Evolutionary conservation across 35 echinoderm and acorn worm species (phyloP).

Genomic region (Patiria miniata): DNA sequence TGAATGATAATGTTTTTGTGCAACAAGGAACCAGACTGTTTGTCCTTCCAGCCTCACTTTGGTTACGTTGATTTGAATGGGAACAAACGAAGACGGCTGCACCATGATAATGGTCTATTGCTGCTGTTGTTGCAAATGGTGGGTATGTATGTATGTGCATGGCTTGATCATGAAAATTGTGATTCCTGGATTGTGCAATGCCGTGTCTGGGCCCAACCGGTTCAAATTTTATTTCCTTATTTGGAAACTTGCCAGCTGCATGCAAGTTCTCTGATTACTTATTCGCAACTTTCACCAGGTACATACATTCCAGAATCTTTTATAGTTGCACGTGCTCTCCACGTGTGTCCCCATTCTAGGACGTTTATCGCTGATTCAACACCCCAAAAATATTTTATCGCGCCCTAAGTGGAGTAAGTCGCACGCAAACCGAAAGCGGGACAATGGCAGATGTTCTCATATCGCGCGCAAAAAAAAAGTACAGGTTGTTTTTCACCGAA

Average conservation of each 20-base stretch:
- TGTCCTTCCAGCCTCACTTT: no score
- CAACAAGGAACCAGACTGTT: no score
- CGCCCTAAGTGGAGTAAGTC: constrained; percentile 5
- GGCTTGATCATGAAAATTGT: no score
- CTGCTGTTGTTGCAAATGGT: no score
- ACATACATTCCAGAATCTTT: neutral
- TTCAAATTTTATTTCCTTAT: neutral
- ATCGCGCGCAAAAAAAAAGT: neutral
- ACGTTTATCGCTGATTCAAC: constrained; percentile 14
- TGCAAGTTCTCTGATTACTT: neutral
- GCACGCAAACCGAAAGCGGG: neutral
- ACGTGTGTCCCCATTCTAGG: neutral
- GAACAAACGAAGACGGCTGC: no score
- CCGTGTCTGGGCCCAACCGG: neutral
- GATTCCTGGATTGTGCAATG: no score
- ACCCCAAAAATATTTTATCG: constrained; percentile 8
- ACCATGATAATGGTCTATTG: no score
- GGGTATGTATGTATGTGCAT: no score
- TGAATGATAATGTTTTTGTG: no score
- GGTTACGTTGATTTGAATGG: no score
- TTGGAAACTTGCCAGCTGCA: neutral
- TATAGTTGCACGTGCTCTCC: neutral
- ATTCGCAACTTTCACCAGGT: neutral
- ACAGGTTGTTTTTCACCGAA: neutral
- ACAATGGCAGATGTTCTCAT: constrained; percentile 12